A percentile compares a stretch with the other conserved stretches of the same genome.
phyloP scores from a whole-genome alignment of 2,113 vertebrate genomes.

The Recurvirostra avosetta region DNA sequence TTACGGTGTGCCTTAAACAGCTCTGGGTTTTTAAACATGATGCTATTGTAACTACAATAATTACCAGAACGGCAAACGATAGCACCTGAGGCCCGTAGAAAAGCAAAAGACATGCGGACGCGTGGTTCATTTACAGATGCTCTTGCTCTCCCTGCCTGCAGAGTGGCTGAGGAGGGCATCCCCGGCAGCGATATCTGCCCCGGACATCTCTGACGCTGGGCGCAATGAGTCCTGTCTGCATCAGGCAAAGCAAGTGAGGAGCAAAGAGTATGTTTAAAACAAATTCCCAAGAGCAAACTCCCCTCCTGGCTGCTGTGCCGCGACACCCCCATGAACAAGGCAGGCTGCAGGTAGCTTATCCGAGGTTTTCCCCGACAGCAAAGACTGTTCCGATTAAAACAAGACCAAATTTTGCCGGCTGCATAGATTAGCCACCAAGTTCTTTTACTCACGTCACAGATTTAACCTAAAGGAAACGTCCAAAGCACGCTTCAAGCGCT shows the following conservation, averaged over 20 bases:
- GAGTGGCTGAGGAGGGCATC: neutral
- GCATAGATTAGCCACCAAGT: neutral
- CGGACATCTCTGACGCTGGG: fast-evolving
- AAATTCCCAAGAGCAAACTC: neutral
- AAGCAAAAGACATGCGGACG: neutral
- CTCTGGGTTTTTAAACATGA: neutral
- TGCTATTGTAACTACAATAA: neutral
- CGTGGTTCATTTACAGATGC: neutral
- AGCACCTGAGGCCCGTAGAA: fast-evolving
- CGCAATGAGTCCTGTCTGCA: too few relatives aligned
- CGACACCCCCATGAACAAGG: neutral
- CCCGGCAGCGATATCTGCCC: neutral
- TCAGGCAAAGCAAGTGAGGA: neutral
- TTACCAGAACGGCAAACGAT: too few relatives aligned
- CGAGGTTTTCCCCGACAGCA: neutral
- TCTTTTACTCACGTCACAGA: neutral
- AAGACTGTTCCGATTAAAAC: neutral
- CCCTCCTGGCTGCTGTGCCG: neutral
- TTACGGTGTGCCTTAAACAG: neutral
- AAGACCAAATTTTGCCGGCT: neutral
- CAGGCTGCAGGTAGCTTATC: too few relatives aligned
- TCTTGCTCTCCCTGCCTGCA: too few relatives aligned
- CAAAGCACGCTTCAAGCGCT: fast-evolving
- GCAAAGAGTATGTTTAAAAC: neutral
- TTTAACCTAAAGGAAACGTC: neutral